These are phyloP conservation scores for Drosophila santomea DNA, from an alignment of 1,140 invertebrate genomes.

Conservation along the genomic window DNA sequence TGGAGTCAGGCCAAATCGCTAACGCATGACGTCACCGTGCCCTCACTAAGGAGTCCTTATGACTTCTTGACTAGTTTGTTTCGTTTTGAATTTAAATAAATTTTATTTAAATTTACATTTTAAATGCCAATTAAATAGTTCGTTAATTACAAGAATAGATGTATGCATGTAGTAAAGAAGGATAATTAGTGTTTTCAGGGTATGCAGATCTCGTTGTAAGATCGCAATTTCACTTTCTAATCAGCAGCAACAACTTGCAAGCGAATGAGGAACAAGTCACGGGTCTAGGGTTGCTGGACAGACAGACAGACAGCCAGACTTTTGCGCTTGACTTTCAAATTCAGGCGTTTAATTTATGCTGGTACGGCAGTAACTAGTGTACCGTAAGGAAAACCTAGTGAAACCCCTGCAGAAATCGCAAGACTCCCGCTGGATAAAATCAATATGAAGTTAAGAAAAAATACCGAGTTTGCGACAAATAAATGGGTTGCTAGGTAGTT, in stretches of 20 bases:
- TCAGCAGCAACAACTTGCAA: slow-evolving; percentile 62
- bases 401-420: slow-evolving; percentile 5
- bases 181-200: background rate
- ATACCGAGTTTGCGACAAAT: slow-evolving; percentile 30
- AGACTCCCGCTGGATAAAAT: slow-evolving; percentile 20
- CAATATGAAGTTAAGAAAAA: slow-evolving; percentile 22
- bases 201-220: background rate
- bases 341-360: slow-evolving; percentile 73
- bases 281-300: background rate
- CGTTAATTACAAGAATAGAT: background rate
- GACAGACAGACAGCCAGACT: slow-evolving; percentile 13
- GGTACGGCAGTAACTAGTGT: slow-evolving; percentile 49
- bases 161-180: background rate
- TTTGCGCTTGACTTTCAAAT: slow-evolving; percentile 73
- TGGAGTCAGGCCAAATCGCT: slow-evolving; percentile 72
- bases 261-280: slow-evolving; percentile 25
- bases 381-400: slow-evolving; percentile 39
- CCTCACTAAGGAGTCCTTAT: background rate
- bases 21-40: slow-evolving; percentile 71
- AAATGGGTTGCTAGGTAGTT: slow-evolving; percentile 22
- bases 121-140: too few relatives aligned
- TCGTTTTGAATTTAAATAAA: too few relatives aligned
- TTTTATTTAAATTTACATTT: too few relatives aligned
- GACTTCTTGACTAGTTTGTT: background rate
- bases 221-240: slow-evolving; percentile 70